Base-by-base conservation (phyloP, 2,113 vertebrate genomes). In the Bujurquina vittata region DNA sequence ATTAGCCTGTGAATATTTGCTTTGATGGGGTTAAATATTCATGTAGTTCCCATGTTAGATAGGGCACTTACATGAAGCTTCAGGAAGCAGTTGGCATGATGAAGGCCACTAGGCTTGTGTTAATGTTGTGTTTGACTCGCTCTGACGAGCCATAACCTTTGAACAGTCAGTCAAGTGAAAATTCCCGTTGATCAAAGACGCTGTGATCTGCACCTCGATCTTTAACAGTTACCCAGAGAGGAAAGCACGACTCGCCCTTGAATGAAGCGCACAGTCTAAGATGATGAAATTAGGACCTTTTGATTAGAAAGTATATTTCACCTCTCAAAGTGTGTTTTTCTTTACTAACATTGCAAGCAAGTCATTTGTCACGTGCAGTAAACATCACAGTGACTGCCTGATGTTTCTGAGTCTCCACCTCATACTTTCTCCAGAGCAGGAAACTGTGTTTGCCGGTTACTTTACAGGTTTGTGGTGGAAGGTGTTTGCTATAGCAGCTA, bases 321-420 rank as follows among this genome's bases (percentile, higher is more conserved):
- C 6, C 52, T 72, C 52, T 72, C 18, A 29, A 54, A 72, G 52
- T 54, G 26, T 49, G 15, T 52, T 54, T 52, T 52, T 31, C 10
- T 52, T 72, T 31, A 33, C 12, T 54, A 54, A 54, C 67, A 54
- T 54, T 54, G 46, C 3, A 1, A 31, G 46, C 26, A 72, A 72
- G 46, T 33, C 67, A 72, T 72, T 72, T 52, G 46, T 29, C 67
- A 72, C 6, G 31, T 72, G 46, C 43, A 52, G 65, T 52, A 72
- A 72, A 72, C 67, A 72, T 72, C 67, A 54, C 20, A 72, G 67
- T 72, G 31, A 54, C 67, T 52, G 67, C 67, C 46, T 72, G 67
- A 58, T 75, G 73, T 75, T 75, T 75, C 46, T 75, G 14, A 40
- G 22, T 40, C 55, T 43, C 33, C 46, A 72, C 46, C 52, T 54